Evolutionary conservation across 1,140 invertebrate genomes (phyloP), one percentile per base, ranked within the genome.

Genomic region (Lepidostoma basale): DNA sequence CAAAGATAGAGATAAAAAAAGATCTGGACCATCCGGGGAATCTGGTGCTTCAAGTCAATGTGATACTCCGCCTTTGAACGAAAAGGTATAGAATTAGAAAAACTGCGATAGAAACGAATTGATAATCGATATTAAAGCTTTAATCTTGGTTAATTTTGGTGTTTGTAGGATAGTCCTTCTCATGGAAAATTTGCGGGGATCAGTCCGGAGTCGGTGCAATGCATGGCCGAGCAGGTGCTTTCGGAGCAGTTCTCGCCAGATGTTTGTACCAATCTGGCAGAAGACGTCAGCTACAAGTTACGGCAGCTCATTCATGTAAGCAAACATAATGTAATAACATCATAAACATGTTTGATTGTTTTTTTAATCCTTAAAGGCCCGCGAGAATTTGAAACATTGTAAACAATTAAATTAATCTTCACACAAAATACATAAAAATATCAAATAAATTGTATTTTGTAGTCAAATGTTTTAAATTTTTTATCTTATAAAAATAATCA

Each of bases 281-380:
- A 83, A 70, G 82, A 83, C 75, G 76, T 82, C 62, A 83, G 80
- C 44, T 83, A 81, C 58, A 83, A 83, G 69, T 65, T 83, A 0
- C 73, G 81, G 14, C 82, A 83, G 68, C 76, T 77, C 28, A 82
- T 83, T 68, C 77, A 76, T 77, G 82, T 83, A 73, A 76, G 79
- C 77, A 42, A 3, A 22, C 16, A 28, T 12, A 10, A 4, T 22
- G 20, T 23, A 5, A 6, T 16, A 8, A 16, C 42, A 45, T 45
- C 5, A 36, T 8, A 6, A 36, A 36, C 6, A 36, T 8, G 33
- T 36, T n/a, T n/a, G n/a, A n/a, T n/a, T n/a, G n/a, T n/a, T n/a
- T n/a, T n/a, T n/a, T n/a, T n/a, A n/a, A n/a, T n/a, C n/a, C n/a
- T n/a, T n/a, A n/a, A n/a, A n/a, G n/a, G n/a, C n/a, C n/a, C n/a